Base-by-base conservation (phyloP, 2,797 vertebrate species). In the Glyptemys insculpta region DNA sequence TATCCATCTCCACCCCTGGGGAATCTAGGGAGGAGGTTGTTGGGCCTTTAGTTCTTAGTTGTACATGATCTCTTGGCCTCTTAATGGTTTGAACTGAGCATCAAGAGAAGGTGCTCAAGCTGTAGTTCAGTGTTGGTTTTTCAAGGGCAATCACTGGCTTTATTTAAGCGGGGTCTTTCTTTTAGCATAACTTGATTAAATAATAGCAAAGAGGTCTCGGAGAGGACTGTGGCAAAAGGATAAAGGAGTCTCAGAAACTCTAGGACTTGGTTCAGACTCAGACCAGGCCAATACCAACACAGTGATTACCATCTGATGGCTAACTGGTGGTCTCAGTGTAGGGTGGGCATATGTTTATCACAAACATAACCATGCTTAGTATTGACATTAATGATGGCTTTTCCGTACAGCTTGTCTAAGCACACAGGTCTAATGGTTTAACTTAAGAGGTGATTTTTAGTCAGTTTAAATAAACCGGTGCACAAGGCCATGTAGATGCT, bases 11-110 rank as follows among this genome's bases (percentile, higher is more conserved):
- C 31, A 1, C 12, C 1, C 8, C 27, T 3, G 2, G 68, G 59
- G 29, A 2, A 16, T 3, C 8, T 0, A 0, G 29, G 14, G 0
- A 1, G 1, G 1, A 19, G 8, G 7, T 6, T 2, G 0, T 0
- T 1, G 76, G 31, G 9, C 1, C 85, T 21, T 74, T 11, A 5
- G 68, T 2, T 4, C 74, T 18, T 78, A 9, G 27, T 52, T 11
- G 37, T 56, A n/a, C 3, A 2, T 19, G 54, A 11, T 0, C 3
- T 65, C 10, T 2, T 0, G 2, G 27, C n/a, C 31, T 8, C 52
- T 27, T 31, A 1, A 80, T 21, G 65, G 16, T 53, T 49, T 5
- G n/a, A 12, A 18, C 65, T 34, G 53, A 18, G 29, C 72, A 14
- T 49, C 83, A 49, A 29, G 44, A 47, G 74, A 78, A 78, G 41